Evolutionary conservation across 2,797 vertebrate genomes (phyloP).

Genomic region (Sternarchorhynchus goeldii): DNA sequence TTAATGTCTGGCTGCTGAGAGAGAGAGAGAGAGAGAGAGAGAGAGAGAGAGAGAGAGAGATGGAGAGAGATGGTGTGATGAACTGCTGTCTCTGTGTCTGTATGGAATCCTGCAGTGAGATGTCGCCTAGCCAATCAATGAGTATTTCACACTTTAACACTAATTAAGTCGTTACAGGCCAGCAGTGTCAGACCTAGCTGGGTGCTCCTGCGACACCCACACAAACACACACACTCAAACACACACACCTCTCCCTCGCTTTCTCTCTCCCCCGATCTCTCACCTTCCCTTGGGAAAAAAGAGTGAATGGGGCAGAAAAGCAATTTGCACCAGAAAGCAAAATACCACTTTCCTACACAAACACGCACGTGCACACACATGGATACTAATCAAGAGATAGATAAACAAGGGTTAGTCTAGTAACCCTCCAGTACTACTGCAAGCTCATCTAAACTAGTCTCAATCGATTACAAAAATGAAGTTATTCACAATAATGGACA

Average conservation of each 20-base stretch:
- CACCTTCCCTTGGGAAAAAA: slow-evolving; percentile 1
- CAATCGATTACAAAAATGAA: no score
- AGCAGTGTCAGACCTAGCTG: slow-evolving; percentile 49
- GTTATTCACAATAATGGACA: no score
- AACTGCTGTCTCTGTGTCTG: slow-evolving; percentile 48
- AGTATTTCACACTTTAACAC: slow-evolving; percentile 71
- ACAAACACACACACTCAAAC: slow-evolving; percentile 22
- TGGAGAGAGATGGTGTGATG: slow-evolving; percentile 48
- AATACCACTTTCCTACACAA: background rate
- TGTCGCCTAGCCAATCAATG: slow-evolving; percentile 62
- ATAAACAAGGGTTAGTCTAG: no score
- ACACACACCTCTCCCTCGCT: background rate
- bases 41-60: slow-evolving; percentile 36
- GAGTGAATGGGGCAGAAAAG: slow-evolving; percentile 8
- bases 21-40: slow-evolving; percentile 14
- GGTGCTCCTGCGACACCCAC: slow-evolving; percentile 6
- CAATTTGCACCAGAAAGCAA: slow-evolving; percentile 23
- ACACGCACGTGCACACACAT: no score
- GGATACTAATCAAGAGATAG: no score
- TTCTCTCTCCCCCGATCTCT: background rate
- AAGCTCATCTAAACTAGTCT: no score
- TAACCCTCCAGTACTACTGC: no score
- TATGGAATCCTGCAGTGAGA: slow-evolving; percentile 51
- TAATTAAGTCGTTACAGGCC: slow-evolving; percentile 69
- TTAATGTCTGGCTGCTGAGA: slow-evolving; percentile 52